A percentile compares a stretch with the other conserved stretches of the same genome.
These are phyloP conservation scores for Triplophysa yarkandensis DNA, from an alignment of 2,797 vertebrate species.

Conservation along the genomic window DNA sequence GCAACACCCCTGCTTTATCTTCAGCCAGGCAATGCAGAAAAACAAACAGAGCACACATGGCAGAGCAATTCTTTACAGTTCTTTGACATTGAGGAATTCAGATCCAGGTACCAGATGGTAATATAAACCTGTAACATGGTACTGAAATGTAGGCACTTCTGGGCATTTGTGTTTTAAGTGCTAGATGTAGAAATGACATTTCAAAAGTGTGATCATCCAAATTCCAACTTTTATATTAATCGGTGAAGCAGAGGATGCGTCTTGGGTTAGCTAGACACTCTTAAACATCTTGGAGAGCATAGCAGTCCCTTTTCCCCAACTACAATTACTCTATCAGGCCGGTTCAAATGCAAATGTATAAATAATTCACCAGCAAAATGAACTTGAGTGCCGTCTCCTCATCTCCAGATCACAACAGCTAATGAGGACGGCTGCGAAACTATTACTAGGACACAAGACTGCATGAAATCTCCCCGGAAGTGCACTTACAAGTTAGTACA, in stretches of 20 bases:
- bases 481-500: conserved; percentile 6
- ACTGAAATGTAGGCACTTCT: neutral
- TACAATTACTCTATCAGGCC: conserved; percentile 25
- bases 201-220: too few species aligned
- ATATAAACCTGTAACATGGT: neutral
- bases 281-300: conserved; percentile 29
- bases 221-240: too few species aligned
- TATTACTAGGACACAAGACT: conserved; percentile 56
- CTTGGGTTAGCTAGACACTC: neutral
- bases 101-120: neutral
- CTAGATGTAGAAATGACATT: neutral
- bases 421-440: conserved; percentile 66
- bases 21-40: neutral
- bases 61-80: neutral
- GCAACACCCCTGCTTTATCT: conserved; percentile 16
- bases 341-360: conserved; percentile 65
- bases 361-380: conserved; percentile 76
- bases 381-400: conserved; percentile 69
- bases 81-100: conserved; percentile 20
- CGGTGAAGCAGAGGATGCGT: conserved; percentile 21
- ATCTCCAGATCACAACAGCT: conserved; percentile 64
- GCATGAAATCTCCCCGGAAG: conserved; percentile 17
- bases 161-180: neutral
- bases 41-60: neutral
- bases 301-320: neutral